Evolutionary conservation across 2,888 invertebrate species (phyloP).

Genomic region (Serrognathus titanus): DNA sequence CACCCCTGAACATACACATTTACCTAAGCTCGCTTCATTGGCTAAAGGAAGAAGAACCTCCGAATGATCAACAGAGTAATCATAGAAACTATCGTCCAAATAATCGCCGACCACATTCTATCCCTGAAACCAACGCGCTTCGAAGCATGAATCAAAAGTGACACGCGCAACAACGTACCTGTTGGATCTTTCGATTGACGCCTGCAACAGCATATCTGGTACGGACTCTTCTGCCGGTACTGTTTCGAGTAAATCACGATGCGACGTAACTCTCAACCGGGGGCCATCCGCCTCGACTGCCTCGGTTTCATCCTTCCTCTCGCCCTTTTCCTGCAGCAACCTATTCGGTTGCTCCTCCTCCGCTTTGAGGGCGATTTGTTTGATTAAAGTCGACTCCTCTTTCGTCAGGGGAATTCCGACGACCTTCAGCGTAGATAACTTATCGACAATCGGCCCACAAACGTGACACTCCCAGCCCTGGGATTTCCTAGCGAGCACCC

Average conservation of each 20-base stretch:
- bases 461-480: slow-evolving; percentile 60
- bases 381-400: slow-evolving; percentile 54
- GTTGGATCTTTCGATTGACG: slow-evolving; percentile 42
- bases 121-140: slow-evolving; percentile 47
- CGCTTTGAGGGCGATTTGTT: slow-evolving; percentile 54
- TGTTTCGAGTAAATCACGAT: slow-evolving; percentile 14
- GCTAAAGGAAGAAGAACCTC: slow-evolving; percentile 50
- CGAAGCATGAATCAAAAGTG: slow-evolving; percentile 13
- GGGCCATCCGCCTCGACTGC: slow-evolving; percentile 19
- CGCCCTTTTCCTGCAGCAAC: slow-evolving; percentile 33
- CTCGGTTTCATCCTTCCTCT: slow-evolving; percentile 28
- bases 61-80: slow-evolving; percentile 51
- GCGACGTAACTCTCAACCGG: slow-evolving; percentile 7
- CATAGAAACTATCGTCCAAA: slow-evolving; percentile 49
- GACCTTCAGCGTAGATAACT: slow-evolving; percentile 42
- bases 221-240: slow-evolving; percentile 14
- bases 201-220: slow-evolving; percentile 29
- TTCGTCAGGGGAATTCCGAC: slow-evolving; percentile 46
- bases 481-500: slow-evolving; percentile 72
- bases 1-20: neutral
- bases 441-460: slow-evolving; percentile 59
- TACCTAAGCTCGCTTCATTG: neutral
- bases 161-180: slow-evolving; percentile 33
- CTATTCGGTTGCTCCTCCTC: slow-evolving; percentile 43
- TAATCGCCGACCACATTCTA: slow-evolving; percentile 50